Conservation (phyloP, 2,113 vertebrate genomes). For the Cebus imitator region DNA sequence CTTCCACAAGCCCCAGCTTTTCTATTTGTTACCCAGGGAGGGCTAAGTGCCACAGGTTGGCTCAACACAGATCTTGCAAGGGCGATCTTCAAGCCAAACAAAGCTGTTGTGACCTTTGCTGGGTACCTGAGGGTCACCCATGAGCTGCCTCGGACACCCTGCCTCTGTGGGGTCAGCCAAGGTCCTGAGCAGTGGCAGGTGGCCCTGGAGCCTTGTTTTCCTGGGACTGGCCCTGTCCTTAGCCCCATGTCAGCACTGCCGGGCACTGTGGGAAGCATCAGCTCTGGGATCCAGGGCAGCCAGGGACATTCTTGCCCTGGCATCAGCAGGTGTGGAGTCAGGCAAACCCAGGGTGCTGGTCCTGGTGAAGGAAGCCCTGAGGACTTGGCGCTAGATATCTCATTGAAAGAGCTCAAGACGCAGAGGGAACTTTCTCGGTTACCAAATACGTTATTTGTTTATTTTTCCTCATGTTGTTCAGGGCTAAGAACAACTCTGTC, state of each 20-base stretch:
- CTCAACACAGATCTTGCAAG: background rate
- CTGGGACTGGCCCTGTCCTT: background rate
- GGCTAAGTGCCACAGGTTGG: background rate
- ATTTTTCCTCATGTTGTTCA: background rate
- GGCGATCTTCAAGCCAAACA: background rate
- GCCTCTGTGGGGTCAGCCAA: too few relatives aligned
- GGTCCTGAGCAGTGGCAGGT: background rate
- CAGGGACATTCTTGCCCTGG: background rate
- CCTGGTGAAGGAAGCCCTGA: background rate
- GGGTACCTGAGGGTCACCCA: background rate
- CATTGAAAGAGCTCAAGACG: too few relatives aligned
- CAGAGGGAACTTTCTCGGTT: background rate
- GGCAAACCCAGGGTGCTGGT: background rate
- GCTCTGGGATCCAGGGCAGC: background rate
- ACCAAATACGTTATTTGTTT: too few relatives aligned
- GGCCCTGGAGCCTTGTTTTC: background rate
- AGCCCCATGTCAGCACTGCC: background rate
- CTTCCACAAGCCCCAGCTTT: background rate
- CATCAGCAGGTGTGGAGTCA: background rate
- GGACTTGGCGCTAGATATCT: accelerated
- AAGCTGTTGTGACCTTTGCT: background rate
- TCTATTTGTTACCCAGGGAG: too few relatives aligned
- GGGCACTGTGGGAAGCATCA: background rate
- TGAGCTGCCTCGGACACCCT: background rate
- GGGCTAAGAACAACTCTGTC: background rate